Percentiles rank a stretch among this genome's conserved stretches.
phyloP scores from a whole-genome alignment of 2,113 vertebrate genomes.

The Oreochromis spilurus region DNA sequence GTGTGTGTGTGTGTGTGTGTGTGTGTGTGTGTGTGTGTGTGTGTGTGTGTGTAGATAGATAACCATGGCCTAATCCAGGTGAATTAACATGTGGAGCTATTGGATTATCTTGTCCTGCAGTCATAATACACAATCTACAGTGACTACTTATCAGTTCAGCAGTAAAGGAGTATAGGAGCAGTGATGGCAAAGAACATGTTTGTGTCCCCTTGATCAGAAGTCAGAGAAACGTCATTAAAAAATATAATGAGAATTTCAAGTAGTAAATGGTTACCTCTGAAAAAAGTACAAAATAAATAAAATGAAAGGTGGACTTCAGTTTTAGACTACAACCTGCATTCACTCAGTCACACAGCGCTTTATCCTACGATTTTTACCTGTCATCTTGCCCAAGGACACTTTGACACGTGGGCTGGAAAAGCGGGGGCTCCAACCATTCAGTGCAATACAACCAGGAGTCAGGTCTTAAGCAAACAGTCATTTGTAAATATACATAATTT shows the following conservation, averaged over 20 bases:
- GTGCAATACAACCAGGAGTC: fast-evolving
- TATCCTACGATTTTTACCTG: neutral
- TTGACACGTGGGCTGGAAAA: neutral
- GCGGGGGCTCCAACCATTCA: neutral
- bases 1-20: no score
- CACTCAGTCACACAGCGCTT: fast-evolving
- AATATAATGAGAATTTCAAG: neutral
- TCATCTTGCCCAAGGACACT: neutral
- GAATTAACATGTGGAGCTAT: neutral
- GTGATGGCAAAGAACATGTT: neutral
- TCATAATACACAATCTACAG: neutral
- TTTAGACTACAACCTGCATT: neutral
- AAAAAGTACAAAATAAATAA: neutral
- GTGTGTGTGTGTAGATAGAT: fast-evolving
- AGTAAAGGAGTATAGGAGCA: fast-evolving
- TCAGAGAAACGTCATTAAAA: neutral
- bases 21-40: no score
- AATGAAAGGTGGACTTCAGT: neutral
- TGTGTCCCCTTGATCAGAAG: neutral
- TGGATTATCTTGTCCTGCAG: neutral
- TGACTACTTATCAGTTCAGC: neutral
- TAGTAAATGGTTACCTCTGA: neutral
- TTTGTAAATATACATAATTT: neutral
- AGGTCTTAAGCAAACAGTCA: neutral
- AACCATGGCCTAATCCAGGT: neutral